Percentiles rank a stretch among this genome's conserved stretches.
Evolutionary conservation across 2,888 invertebrate species (phyloP).

Genomic region (Bellardia pandia): DNA sequence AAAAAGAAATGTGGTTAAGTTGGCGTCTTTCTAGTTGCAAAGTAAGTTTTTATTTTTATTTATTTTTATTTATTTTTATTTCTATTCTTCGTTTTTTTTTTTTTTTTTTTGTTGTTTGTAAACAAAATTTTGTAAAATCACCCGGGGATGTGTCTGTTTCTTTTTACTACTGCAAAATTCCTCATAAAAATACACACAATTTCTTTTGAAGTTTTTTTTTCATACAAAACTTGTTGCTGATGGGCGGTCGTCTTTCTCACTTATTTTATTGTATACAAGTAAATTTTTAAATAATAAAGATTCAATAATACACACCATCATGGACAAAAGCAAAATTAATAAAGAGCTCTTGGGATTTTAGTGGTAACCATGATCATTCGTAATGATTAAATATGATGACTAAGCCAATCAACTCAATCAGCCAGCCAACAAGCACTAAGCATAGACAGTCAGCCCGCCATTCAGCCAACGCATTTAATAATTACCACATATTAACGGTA

Average conservation of each 20-base stretch:
- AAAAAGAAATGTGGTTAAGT: slow-evolving; percentile 43
- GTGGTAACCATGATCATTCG: slow-evolving; percentile 38
- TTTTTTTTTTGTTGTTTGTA: slow-evolving; percentile 7
- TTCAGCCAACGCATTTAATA: slow-evolving; percentile 14
- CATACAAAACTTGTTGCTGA: no score
- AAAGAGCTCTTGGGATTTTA: slow-evolving; percentile 28
- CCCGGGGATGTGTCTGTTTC: background rate
- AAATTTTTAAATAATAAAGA: background rate
- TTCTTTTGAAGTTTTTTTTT: background rate
- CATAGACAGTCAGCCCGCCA: slow-evolving; percentile 1
- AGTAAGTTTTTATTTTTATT: slow-evolving; percentile 14
- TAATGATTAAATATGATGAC: slow-evolving; percentile 52
- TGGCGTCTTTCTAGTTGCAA: slow-evolving; percentile 12
- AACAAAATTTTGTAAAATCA: slow-evolving; percentile 1
- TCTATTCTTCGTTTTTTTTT: background rate
- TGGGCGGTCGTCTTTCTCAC: no score
- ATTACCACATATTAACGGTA: slow-evolving; percentile 22
- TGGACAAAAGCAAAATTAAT: no score
- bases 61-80: slow-evolving; percentile 2
- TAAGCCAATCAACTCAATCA: slow-evolving; percentile 11
- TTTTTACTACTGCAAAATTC: background rate
- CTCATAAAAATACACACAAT: no score
- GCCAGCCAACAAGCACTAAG: background rate
- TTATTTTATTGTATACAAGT: background rate
- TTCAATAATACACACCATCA: background rate